Percentiles rank a stretch among this genome's conserved stretches.
Evolutionary conservation across 2,888 invertebrate genomes (phyloP).

Genomic region (Polydrusus cervinus): DNA sequence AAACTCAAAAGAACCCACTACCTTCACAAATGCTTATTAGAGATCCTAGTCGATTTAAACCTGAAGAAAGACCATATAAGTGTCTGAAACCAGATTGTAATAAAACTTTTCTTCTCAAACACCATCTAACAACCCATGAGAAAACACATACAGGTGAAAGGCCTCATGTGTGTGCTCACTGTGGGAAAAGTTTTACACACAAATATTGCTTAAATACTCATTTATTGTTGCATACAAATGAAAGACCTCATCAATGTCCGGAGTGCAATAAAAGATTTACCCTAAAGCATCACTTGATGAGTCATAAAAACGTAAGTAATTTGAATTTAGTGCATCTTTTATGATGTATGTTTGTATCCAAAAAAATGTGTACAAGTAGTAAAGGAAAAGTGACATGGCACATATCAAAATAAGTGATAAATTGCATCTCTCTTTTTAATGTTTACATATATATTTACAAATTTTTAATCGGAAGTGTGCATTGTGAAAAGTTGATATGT

Average conservation of each 20-base stretch:
- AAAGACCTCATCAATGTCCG: slow-evolving; percentile 86
- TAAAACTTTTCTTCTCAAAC: slow-evolving; percentile 87
- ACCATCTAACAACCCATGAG: slow-evolving; percentile 88
- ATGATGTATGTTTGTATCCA: not conserved
- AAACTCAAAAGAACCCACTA: slow-evolving; percentile 33
- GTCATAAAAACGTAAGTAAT: slow-evolving; percentile 81
- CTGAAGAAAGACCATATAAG: slow-evolving; percentile 79
- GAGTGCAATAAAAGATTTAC: slow-evolving; percentile 92
- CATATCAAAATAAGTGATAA: too few species aligned
- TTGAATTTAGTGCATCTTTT: not conserved
- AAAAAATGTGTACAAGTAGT: too few species aligned
- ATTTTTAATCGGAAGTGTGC: too few species aligned
- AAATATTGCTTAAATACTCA: slow-evolving; percentile 90
- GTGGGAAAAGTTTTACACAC: slow-evolving; percentile 87
- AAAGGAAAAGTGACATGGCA: too few species aligned
- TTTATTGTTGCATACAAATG: slow-evolving; percentile 85
- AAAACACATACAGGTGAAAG: slow-evolving; percentile 87
- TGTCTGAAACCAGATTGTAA: slow-evolving; percentile 84
- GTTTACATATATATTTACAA: too few species aligned
- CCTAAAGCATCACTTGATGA: slow-evolving; percentile 87
- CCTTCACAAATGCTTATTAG: slow-evolving; percentile 41
- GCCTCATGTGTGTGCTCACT: slow-evolving; percentile 85
- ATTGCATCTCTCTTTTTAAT: too few species aligned
- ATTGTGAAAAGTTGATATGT: too few species aligned
- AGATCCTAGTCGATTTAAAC: slow-evolving; percentile 42